Base-by-base conservation (phyloP, 1,140 invertebrate genomes). In the Euwallacea similis region DNA sequence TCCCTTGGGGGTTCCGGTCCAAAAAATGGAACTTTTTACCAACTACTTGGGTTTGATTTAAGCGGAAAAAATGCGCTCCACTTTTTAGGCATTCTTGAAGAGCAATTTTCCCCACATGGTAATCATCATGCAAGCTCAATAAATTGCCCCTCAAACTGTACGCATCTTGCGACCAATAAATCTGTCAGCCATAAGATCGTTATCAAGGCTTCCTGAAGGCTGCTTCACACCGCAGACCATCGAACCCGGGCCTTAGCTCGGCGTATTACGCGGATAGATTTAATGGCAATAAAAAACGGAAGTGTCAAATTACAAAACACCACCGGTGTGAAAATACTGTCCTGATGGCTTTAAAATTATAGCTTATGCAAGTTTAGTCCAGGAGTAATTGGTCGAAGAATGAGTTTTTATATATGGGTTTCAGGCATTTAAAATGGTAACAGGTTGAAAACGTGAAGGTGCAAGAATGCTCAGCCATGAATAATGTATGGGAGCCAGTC, bases 301-400 rank as follows among this genome's bases (percentile, higher is more conserved):
- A 80, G 75, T 76, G 75, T 78, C 78, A 72, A 78, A 80, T 80
- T 80, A 80, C 76, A 74, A 78, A 77, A 76, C 76, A 74, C 75
- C 71, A 69, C 61, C 77, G 66, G 77, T 78, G 79, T 79, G 79
- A 79, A 79, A 79, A 80, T 77, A 76, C 74, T 74, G 73, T 76
- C 74, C 76, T 80, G 78, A 80, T 79, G 79, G 74, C 75, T 78
- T 80, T 80, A 80, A 80, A 80, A 80, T 80, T 80, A 79, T 73
- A 76, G 55, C 62, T 43, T 69, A 53, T 66, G 60, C 68, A 61
- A 62, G 68, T 66, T 62, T 67, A 62, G 66, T 61, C 53, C 56
- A 47, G 50, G 8, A 70, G 65, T 71, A 74, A 74, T 74, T 70
- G 69, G 68, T 62, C 46, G 59, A 67, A 54, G 56, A 55, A 61